These are phyloP conservation scores for Manduca sexta DNA, from an alignment of 1,140 invertebrate species.

Conservation along the genomic window DNA sequence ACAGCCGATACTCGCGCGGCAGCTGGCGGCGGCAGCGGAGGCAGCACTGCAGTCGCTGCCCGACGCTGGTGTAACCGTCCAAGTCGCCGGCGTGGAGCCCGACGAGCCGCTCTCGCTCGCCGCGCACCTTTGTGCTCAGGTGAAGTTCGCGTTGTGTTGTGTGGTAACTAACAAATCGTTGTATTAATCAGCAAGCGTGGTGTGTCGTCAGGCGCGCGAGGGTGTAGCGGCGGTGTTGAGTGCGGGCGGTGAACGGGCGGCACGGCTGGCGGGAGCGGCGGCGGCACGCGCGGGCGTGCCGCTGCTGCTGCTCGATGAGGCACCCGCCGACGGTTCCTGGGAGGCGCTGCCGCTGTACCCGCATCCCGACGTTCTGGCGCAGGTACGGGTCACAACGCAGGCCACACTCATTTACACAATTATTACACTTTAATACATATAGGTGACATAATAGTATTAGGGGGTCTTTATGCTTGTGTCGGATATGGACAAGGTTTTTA, in stretches of 20 bases:
- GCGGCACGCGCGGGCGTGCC: slow-evolving; percentile 43
- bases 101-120: slow-evolving; percentile 37
- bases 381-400: slow-evolving; percentile 15
- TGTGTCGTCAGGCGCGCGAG: background rate
- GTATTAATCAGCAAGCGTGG: too few relatives aligned
- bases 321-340: slow-evolving; percentile 14
- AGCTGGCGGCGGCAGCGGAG: slow-evolving; percentile 27
- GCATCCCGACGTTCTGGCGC: slow-evolving; percentile 28
- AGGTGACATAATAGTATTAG: too few relatives aligned
- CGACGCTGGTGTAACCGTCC: background rate
- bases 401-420: slow-evolving; percentile 1
- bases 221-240: slow-evolving; percentile 12
- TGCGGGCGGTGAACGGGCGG: slow-evolving; percentile 20
- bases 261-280: slow-evolving; percentile 25
- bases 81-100: slow-evolving; percentile 22
- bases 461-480: too few relatives aligned
- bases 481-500: too few relatives aligned
- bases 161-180: too few relatives aligned
- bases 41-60: slow-evolving; percentile 18
- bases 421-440: too few relatives aligned
- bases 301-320: slow-evolving; percentile 27
- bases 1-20: slow-evolving; percentile 25
- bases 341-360: slow-evolving; percentile 38
- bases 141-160: too few relatives aligned
- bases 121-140: slow-evolving; percentile 29